Percentiles rank a stretch among this genome's conserved stretches.
Conservation (phyloP, 1,140 invertebrate genomes). For the Gyrodactylus bullatarudis region DNA sequence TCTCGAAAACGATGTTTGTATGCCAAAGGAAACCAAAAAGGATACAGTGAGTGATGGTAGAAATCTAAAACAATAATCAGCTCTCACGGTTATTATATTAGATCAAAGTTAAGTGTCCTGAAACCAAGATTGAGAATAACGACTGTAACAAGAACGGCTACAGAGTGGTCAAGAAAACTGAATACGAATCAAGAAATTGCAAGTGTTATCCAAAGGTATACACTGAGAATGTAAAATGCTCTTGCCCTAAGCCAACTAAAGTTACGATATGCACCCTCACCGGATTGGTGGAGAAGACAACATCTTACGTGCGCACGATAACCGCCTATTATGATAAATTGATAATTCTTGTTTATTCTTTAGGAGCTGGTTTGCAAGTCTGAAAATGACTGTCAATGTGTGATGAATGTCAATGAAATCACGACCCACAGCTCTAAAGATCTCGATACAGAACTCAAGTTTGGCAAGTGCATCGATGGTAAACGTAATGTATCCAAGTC, state of each 20-base stretch:
- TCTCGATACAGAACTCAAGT: background rate
- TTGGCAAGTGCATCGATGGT: background rate
- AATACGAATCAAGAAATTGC: background rate
- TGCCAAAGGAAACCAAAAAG: background rate
- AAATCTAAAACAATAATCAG: background rate
- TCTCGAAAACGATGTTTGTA: background rate
- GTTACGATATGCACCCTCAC: background rate
- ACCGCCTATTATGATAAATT: background rate
- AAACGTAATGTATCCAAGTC: background rate
- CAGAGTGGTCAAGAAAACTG: background rate
- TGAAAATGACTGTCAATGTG: background rate
- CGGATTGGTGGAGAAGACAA: background rate
- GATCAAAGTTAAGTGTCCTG: background rate
- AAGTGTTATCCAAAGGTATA: background rate
- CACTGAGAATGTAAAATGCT: background rate
- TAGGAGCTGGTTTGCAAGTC: background rate
- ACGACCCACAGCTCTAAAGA: background rate
- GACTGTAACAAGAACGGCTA: background rate
- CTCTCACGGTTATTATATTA: background rate
- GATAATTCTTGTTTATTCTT: background rate
- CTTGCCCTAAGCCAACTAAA: background rate
- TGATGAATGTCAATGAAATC: background rate
- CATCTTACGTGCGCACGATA: background rate
- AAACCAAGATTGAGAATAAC: background rate
- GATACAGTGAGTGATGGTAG: background rate